Base-by-base conservation (phyloP, 1,140 invertebrate genomes). In the Drosophila mauritiana region DNA sequence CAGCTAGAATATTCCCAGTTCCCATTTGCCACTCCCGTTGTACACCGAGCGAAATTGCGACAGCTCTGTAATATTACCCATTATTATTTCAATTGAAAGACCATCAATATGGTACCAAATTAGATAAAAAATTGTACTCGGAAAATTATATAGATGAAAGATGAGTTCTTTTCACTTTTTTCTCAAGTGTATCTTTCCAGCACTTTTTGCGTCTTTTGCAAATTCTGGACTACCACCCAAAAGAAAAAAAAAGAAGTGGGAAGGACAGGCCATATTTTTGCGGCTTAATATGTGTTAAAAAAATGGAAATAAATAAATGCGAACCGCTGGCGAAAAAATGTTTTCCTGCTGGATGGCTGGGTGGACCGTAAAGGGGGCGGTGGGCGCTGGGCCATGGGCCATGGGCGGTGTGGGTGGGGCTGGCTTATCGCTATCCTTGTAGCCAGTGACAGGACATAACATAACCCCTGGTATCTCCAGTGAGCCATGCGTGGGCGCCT, bases 361-460 rank as follows among this genome's bases (percentile, higher is more conserved):
- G 39, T 13, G 39, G 42, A 25, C 37, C 4, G 5, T 0, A 11
- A 13, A 2, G n/a, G n/a, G 31, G 51, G 13, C 37, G 31, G 6
- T n/a, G 10, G 12, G 55, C 17, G 25, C 6, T 0, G 43, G 13
- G 2, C 20, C 3, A 10, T 36, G 34, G 34, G 36, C n/a, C 20
- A 4, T 0, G 45, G n/a, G 2, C 12, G 7, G 4, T 39, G 40
- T 25, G 56, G 45, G 13, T 49, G 36, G 51, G 63, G 49, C 43
- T 78, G 76, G 80, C 67, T 52, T 82, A 78, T 74, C 57, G 68
- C 31, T 42, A 45, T 63, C 49, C 70, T 74, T 88, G 78, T 86
- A 88, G 82, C 78, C 82, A 89, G 83, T 88, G 84, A 88, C 84
- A 88, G 84, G 84, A 88, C 84, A 88, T 84, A 84, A 88, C 84